phyloP scores from a whole-genome alignment of 1,140 invertebrate species.

The Ceratitis capitata region DNA sequence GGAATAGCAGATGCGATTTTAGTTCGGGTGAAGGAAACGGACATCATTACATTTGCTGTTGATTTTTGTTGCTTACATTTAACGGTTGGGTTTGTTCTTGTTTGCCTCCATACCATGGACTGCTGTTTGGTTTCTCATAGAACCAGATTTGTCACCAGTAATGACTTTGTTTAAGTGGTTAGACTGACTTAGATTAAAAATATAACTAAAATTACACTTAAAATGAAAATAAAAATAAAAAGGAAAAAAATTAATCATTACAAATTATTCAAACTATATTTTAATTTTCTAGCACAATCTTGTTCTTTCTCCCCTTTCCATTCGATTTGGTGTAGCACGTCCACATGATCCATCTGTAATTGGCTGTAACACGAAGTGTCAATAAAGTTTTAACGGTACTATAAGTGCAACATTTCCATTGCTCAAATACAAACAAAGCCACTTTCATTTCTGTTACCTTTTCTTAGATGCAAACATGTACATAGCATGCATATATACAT shows the following conservation, averaged over 20 bases:
- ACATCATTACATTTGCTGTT: too few relatives aligned
- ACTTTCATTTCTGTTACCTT: neutral
- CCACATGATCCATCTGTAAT: neutral
- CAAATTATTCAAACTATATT: neutral
- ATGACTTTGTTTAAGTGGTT: too few relatives aligned
- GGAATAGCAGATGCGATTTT: too few relatives aligned
- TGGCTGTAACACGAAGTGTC: neutral
- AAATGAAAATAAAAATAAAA: too few relatives aligned
- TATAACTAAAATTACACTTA: neutral
- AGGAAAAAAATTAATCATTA: neutral
- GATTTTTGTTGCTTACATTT: too few relatives aligned
- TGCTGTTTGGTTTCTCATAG: too few relatives aligned
- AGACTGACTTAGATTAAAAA: too few relatives aligned
- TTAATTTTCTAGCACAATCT: neutral
- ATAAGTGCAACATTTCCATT: too few relatives aligned
- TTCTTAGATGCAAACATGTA: neutral
- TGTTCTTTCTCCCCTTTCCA: neutral
- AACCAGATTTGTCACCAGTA: too few relatives aligned
- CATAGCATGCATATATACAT: neutral
- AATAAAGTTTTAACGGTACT: constrained; percentile 4
- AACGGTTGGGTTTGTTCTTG: too few relatives aligned
- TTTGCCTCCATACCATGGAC: too few relatives aligned
- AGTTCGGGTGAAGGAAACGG: too few relatives aligned
- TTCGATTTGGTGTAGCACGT: neutral
- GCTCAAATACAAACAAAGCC: neutral